These are phyloP conservation scores for Bombus superbus DNA, from an alignment of 1,140 invertebrate genomes.

Conservation along the genomic window DNA sequence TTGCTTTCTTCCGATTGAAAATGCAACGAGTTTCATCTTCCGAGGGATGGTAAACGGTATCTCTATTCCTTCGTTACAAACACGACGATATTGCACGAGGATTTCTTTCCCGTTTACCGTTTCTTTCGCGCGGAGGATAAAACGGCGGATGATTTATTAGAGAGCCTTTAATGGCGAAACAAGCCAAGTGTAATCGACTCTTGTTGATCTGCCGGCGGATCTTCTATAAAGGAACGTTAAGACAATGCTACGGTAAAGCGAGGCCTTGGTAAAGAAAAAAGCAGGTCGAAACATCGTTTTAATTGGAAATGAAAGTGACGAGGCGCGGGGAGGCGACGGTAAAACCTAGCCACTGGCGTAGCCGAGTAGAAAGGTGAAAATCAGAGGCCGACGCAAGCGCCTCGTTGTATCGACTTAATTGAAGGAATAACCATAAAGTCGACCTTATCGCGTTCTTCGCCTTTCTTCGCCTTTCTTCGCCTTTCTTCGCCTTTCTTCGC, in stretches of 20 bases:
- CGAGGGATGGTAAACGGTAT: background rate
- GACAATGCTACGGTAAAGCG: background rate
- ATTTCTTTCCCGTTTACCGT: background rate
- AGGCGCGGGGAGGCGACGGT: constrained; percentile 3
- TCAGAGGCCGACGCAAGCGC: constrained; percentile 52
- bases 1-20: background rate
- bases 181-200: constrained; percentile 4
- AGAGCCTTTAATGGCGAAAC: background rate
- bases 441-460: constrained; percentile 62
- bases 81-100: background rate
- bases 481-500: constrained; percentile 12
- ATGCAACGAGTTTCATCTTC: background rate
- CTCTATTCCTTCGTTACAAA: constrained; percentile 1
- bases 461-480: too few species aligned
- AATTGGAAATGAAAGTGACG: constrained; percentile 57
- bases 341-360: constrained; percentile 42
- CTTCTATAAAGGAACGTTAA: constrained; percentile 21
- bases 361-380: constrained; percentile 52
- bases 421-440: constrained; percentile 70
- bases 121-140: background rate
- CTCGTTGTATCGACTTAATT: constrained; percentile 69
- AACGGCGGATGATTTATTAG: background rate
- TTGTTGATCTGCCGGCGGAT: constrained; percentile 2
- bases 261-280: constrained; percentile 2
- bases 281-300: constrained; percentile 46